A percentile compares a stretch with the other conserved stretches of the same genome.
These are phyloP conservation scores for Diloba caeruleocephala DNA, from an alignment of 2,888 invertebrate species.

Conservation along the genomic window DNA sequence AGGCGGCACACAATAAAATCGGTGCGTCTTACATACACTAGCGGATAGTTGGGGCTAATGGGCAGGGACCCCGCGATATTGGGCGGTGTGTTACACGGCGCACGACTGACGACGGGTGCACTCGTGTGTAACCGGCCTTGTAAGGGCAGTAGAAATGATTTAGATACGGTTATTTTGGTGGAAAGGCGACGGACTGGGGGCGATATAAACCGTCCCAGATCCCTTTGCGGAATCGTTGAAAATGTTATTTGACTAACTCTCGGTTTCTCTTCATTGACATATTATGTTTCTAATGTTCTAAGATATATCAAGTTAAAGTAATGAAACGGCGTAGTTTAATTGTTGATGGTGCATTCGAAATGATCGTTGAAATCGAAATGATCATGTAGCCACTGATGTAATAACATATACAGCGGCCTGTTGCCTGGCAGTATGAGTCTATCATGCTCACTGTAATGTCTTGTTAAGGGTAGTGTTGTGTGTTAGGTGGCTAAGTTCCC, in stretches of 20 bases:
- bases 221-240: conserved; percentile 1
- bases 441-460: too few species aligned
- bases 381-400: too few species aligned
- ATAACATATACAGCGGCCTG: too few species aligned
- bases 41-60: conserved; percentile 60
- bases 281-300: background rate
- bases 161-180: conserved; percentile 44
- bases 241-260: background rate
- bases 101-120: conserved; percentile 70
- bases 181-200: conserved; percentile 5
- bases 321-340: too few species aligned
- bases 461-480: too few species aligned
- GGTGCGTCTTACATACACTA: conserved; percentile 31
- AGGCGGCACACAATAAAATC: conserved; percentile 29
- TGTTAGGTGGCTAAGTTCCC: too few species aligned
- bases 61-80: conserved; percentile 72
- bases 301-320: too few species aligned
- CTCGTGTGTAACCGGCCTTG: conserved; percentile 74
- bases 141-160: conserved; percentile 52
- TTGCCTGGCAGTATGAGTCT: too few species aligned
- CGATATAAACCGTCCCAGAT: background rate
- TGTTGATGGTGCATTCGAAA: too few species aligned
- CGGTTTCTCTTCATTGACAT: too few species aligned
- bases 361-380: too few species aligned
- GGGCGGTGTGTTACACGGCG: conserved; percentile 77